Base-by-base conservation (phyloP, 2,888 invertebrate species). In the Rambutsinella grinnellia region DNA sequence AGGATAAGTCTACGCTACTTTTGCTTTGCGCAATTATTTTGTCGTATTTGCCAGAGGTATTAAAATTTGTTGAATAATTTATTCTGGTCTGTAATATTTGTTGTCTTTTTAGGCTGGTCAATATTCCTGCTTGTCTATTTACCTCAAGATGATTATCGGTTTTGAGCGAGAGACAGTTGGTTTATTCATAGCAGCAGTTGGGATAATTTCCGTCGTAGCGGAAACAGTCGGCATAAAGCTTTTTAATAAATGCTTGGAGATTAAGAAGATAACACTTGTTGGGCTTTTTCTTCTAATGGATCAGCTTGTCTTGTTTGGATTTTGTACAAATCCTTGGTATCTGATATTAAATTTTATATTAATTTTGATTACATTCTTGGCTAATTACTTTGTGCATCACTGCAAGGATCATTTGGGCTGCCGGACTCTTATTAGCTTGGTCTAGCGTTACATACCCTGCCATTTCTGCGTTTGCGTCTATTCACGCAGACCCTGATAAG, bases 71-170 rank as follows among this genome's bases (percentile, higher is more conserved):
- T 65, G 17, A 36, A 58, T 17, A 44, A 46, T 46, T 3, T 19
- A 24, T n/a, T n/a, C n/a, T n/a, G n/a, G n/a, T n/a, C n/a, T n/a
- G n/a, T n/a, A n/a, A n/a, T n/a, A n/a, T n/a, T n/a, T n/a, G n/a
- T 67, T 60, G 13, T 21, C 24, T 58, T 72, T 56, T 8, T 46
- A 84, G 83, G 95, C 95, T 49, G 99, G 99, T 83, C 97, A 99
- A 89, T 99, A 99, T 89, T 99, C 99, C 75, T 99, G 99, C 89
- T 98, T 99, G 89, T 99, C 99, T 89, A 99, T 99, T 85, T 99
- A 99, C 88, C 90, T 99, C 83, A 96, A 96, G 89, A 90, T 99
- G 86, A 96, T 92, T 85, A 97, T 99, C 93, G 96, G 95, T 83
- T 99, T 99, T 89, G 93, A 93, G 84, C 94, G 93, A 76, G 92